Base-by-base conservation (phyloP, 2,113 vertebrate species). In the Proterorhinus semilunaris region DNA sequence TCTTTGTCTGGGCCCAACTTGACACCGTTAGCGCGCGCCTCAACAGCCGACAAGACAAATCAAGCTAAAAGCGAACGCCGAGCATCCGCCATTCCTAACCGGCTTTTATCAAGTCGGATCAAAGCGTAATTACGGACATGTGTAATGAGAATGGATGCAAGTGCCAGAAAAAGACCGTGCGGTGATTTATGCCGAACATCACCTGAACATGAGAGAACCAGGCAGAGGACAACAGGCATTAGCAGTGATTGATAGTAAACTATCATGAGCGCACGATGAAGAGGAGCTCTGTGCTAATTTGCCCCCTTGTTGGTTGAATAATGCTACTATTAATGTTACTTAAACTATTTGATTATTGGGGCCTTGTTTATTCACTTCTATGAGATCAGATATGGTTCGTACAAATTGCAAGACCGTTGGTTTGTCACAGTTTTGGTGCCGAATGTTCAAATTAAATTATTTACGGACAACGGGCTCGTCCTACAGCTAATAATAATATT, bases 121-220 rank as follows among this genome's bases (percentile, higher is more conserved):
- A 79, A 82, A 85, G 80, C 64, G 74, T 63, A 75, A 80, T 85
- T 75, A 83, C 71, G 75, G 80, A 69, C 79, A 44, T 55, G 76
- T 74, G 71, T 84, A 84, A 84, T 81, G 80, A 86, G 78, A 87
- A 89, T 75, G 61, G 66, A 80, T 83, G 77, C 69, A 80, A 80
- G 74, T 83, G 79, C 70, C 55, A 65, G 78, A 65, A 21, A 78
- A 76, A 76, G 78, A 87, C 67, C 63, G 69, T 55, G 72, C 70
- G 66, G 76, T 83, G 86, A 86, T 70, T 84, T 82, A 87, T 86
- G 82, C 62, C 45, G 84, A 84, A 80, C 76, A 75, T 79, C 76
- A 84, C 83, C 81, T 66, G 76, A 77, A 80, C 84, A 76, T 59
- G 74, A 76, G 57, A 75, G 65, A 80, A 74, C 64, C 62, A 51